Evolutionary conservation across 1,140 invertebrate species (phyloP), one percentile per base, ranked within the genome.

Genomic region (Aphidius gifuensis): DNA sequence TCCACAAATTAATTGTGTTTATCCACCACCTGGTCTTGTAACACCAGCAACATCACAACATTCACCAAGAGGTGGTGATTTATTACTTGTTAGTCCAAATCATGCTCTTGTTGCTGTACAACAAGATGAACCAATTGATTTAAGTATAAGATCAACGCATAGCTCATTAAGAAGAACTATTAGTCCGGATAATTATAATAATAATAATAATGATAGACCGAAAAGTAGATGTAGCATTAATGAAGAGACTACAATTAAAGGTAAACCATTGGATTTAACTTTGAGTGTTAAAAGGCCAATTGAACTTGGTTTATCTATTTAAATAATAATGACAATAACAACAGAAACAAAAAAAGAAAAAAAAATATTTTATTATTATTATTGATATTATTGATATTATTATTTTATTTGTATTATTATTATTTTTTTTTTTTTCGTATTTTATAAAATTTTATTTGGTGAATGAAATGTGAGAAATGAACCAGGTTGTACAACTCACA

Each of bases 71-170:
- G 86, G 86, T 4, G 85, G 85, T 8, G 85, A 87, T 68, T 71
- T 86, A 3, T 62, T 86, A 0, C 72, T 86, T 9, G 85, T 85
- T 59, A 86, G 85, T 23, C 86, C 85, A 4, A 84, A 84, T 9
- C 83, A 85, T 0, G 85, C 83, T 0, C 85, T 85, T 3, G 76
- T 86, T 1, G 85, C 86, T 2, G 78, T 86, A 21, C 77, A 85
- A 39, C 81, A 84, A 58, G 88, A 91, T 9, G 85, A 89, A 66
- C 91, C 90, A 2, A 92, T 92, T 58, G 90, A 92, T 74, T 78
- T 92, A 9, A 83, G 82, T 50, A 65, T 84, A 1, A 76, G 78
- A 32, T 69, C 75, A 1, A 62, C 66, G 0, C 45, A 69, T 11
- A 73, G 56, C 49, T 71, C 58, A 1, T 64, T 59, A 11, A 67